These are phyloP conservation scores for Sorex fumeus DNA, from an alignment of 2,113 vertebrate genomes.

Conservation along the genomic window DNA sequence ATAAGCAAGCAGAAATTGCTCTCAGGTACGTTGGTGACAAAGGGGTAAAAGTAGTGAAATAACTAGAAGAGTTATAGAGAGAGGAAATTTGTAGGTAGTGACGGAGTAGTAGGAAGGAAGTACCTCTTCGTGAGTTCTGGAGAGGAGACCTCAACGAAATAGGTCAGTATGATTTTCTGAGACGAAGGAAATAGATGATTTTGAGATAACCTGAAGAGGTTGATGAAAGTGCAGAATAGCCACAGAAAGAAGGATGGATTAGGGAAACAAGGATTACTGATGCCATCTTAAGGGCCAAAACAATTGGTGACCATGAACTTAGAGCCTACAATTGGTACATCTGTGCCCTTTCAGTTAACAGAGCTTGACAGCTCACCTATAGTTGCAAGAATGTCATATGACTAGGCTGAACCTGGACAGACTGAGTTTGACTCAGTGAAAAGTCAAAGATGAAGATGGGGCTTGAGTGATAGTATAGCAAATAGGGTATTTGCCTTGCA, in stretches of 20 bases:
- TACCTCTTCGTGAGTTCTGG: neutral
- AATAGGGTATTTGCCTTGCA: too few species aligned
- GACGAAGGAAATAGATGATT: neutral
- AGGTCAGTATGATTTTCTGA: conserved; percentile 20
- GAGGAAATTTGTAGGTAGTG: neutral
- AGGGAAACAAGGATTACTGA: neutral
- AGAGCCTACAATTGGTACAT: neutral
- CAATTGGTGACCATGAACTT: neutral
- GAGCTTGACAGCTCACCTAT: neutral
- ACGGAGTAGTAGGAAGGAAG: neutral
- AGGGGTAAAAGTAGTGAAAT: conserved; percentile 36
- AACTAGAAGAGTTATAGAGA: neutral
- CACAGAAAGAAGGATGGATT: neutral
- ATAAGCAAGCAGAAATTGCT: neutral
- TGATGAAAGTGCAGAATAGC: neutral
- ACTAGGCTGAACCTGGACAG: neutral
- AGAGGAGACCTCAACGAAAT: neutral
- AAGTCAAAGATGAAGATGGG: neutral
- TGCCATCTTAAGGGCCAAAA: neutral
- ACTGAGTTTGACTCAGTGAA: neutral
- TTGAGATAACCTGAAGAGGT: neutral
- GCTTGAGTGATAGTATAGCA: too few species aligned
- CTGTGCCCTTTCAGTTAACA: neutral
- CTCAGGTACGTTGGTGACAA: neutral
- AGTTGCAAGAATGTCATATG: neutral